phyloP scores from a whole-genome alignment of 2,797 vertebrate genomes.

The Cirrhinus molitorella region DNA sequence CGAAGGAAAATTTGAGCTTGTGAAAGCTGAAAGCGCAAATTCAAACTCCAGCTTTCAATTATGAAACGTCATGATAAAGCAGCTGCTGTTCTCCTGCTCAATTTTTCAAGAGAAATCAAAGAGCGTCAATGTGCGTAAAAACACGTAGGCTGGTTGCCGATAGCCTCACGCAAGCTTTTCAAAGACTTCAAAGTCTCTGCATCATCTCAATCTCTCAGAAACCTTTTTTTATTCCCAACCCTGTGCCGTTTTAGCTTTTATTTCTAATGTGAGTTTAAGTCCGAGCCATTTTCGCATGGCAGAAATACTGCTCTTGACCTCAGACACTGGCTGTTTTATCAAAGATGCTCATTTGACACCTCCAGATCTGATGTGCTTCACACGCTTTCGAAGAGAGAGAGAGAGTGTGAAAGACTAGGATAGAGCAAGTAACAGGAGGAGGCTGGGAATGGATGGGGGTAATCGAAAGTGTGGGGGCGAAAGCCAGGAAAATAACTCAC shows the following conservation, averaged over 20 bases:
- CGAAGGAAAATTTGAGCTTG: not conserved
- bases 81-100: not conserved
- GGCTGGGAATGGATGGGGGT: constrained; percentile 31
- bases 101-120: constrained; percentile 16
- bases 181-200: constrained; percentile 6
- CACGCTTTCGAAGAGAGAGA: not conserved
- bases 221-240: not conserved
- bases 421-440: constrained; percentile 8
- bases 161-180: constrained; percentile 4
- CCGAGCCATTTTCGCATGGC: not conserved
- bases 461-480: constrained; percentile 34
- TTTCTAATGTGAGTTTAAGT: not conserved
- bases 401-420: not conserved
- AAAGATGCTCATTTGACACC: constrained; percentile 34
- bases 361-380: constrained; percentile 1
- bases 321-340: constrained; percentile 12
- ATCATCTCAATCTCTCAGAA: constrained; percentile 15
- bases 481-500: constrained; percentile 52
- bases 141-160: not conserved
- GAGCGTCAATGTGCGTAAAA: not conserved
- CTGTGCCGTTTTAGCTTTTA: not conserved
- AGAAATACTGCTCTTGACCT: constrained; percentile 11
- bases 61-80: not conserved
- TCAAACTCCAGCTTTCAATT: constrained; percentile 1
- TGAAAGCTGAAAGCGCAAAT: not conserved